These are phyloP conservation scores for Tinamus guttatus DNA, from an alignment of 2,113 vertebrate genomes.

Conservation along the genomic window DNA sequence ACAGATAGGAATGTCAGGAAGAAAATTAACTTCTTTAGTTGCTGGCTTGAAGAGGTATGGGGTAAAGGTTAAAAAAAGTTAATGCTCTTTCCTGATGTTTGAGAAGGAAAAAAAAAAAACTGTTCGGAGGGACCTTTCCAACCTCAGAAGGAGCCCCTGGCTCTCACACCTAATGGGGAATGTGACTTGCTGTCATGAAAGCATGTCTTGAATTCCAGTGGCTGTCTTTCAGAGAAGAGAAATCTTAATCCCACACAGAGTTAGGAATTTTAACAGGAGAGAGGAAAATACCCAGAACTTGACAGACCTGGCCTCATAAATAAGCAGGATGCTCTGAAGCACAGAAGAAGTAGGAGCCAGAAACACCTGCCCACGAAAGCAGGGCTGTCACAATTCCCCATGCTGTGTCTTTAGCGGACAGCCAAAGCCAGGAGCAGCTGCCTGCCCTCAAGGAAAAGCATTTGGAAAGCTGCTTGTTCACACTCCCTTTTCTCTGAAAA, in stretches of 20 bases:
- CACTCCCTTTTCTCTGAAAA: background rate
- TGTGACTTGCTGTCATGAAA: background rate
- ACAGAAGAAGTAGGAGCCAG: background rate
- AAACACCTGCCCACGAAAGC: background rate
- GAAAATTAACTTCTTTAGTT: background rate
- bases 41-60: background rate
- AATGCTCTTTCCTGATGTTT: background rate
- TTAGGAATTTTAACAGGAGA: background rate
- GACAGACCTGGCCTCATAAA: background rate
- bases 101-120: background rate
- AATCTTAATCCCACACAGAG: background rate
- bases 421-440: background rate
- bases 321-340: background rate
- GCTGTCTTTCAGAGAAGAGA: background rate
- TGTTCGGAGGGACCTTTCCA: background rate
- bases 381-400: background rate
- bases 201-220: background rate
- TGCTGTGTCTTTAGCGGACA: background rate
- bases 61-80: background rate
- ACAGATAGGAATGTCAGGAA: constrained; percentile 24
- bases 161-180: background rate
- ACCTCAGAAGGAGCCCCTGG: background rate
- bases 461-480: background rate
- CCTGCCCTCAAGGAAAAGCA: background rate
- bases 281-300: background rate